Conservation (phyloP, 2,888 invertebrate species). For the Anthrax anthrax region DNA sequence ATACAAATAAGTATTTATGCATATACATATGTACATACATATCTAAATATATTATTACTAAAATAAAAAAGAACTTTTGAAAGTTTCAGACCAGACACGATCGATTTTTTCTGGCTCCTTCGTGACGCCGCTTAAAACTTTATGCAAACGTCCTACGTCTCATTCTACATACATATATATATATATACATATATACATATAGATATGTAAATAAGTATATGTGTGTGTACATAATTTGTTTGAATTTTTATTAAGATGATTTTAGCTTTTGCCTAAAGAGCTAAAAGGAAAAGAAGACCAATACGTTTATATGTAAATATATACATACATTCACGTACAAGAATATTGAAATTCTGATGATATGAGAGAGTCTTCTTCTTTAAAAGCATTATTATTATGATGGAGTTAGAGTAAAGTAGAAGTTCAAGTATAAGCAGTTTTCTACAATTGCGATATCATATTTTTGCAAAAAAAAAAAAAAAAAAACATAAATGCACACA, state of each 20-base stretch:
- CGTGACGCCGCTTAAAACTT: constrained; percentile 14
- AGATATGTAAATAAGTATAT: too few relatives aligned
- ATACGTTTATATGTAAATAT: too few relatives aligned
- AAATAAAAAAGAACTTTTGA: constrained; percentile 4
- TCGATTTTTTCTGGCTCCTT: constrained; percentile 17
- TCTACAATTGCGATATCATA: neutral
- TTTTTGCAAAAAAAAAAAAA: neutral
- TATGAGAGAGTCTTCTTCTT: neutral
- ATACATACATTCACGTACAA: too few relatives aligned
- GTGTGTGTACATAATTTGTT: neutral
- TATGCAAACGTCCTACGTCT: constrained; percentile 3
- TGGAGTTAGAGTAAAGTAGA: too few relatives aligned
- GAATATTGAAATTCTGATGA: neutral
- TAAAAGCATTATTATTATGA: too few relatives aligned
- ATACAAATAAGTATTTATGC: neutral
- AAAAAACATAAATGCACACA: too few relatives aligned
- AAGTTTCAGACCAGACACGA: constrained; percentile 15
- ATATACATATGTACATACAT: neutral
- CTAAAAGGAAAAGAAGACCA: neutral
- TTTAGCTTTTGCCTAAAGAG: neutral
- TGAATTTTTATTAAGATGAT: constrained; percentile 1
- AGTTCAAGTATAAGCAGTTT: neutral
- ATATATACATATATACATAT: neutral
- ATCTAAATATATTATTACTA: neutral
- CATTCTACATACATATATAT: neutral